A percentile compares a stretch with the other conserved stretches of the same genome.
Evolutionary conservation across 1,140 invertebrate species (phyloP).

Genomic region (Protaetia brevitarsis): DNA sequence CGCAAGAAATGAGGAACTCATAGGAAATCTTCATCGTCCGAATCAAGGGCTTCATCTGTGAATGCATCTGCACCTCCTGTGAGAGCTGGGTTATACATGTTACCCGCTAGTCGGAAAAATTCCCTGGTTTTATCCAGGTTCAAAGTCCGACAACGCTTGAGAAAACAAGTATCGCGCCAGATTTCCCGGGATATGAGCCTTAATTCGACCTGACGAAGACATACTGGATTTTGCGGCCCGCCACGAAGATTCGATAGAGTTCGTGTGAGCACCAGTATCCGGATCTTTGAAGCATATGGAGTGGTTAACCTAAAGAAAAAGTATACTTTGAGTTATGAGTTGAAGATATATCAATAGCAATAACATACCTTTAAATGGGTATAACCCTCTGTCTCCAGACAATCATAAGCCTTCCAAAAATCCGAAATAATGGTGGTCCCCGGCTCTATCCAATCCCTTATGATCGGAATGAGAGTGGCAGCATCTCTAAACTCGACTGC

Average conservation of each 20-base stretch:
- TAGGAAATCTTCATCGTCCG: no score
- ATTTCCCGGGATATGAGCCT: background rate
- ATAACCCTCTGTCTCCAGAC: background rate
- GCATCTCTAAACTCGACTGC: conserved; percentile 31
- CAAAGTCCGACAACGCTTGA: background rate
- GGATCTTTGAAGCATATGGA: no score
- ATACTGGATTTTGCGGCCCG: no score
- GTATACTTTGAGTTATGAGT: no score
- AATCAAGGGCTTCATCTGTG: no score
- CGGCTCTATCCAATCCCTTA: conserved; percentile 34
- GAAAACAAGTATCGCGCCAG: background rate
- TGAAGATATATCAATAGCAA: no score
- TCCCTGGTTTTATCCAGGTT: background rate
- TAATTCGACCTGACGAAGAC: no score
- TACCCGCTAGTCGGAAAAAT: background rate
- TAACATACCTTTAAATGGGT: background rate
- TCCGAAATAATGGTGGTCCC: conserved; percentile 19
- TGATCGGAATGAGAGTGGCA: conserved; percentile 32
- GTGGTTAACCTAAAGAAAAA: no score
- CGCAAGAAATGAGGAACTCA: no score
- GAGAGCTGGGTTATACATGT: background rate
- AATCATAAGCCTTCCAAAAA: conserved; percentile 17
- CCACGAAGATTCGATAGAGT: no score
- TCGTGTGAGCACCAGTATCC: no score
- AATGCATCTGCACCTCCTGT: background rate